Evolutionary conservation across 2,888 invertebrate genomes (phyloP), one percentile per base, ranked within the genome.

Genomic region (Eristalis arbustorum): DNA sequence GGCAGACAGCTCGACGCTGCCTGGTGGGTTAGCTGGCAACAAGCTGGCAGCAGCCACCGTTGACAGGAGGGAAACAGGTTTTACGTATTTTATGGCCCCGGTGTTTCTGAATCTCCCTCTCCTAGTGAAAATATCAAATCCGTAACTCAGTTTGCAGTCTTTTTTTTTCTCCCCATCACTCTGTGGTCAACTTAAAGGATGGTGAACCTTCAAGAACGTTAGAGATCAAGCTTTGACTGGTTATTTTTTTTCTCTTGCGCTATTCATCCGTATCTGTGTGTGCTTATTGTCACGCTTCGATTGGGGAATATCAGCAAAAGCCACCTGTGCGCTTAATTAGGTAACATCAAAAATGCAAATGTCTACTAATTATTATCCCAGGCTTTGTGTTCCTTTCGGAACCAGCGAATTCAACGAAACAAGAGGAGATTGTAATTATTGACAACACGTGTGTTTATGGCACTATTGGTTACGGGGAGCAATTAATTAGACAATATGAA

Each of bases 1-100:
- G 64, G 73, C 63, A 73, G 73, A 73, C 73, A 73, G 73, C 23
- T 63, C 63, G 73, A 23, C 73, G 73, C 73, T 73, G 40, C 13
- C n/a, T 18, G 49, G 42, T n/a, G 42, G 18, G n/a, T 18, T 49
- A 18, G 49, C 49, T 49, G 18, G 10, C 49, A 49, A 49, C 49
- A 49, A 18, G 42, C 42, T 5, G n/a, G 14, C n/a, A n/a, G n/a
- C n/a, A n/a, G n/a, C n/a, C n/a, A n/a, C n/a, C n/a, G 42, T n/a
- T n/a, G 14, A 42, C 42, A 57, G 22, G 23, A 23, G 23, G 23
- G 25, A 59, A 59, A 59, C 59, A 25, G 25, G 59, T 59, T 59
- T 59, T 23, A 11, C 23, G 2, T 0, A 59, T 59, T 25, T 28
- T 59, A 28, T 59, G 59, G 11, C 25, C 14, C 25, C 23, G 25